Base-by-base conservation (phyloP, 2,113 vertebrate genomes). In the Micronycteris hirsuta region DNA sequence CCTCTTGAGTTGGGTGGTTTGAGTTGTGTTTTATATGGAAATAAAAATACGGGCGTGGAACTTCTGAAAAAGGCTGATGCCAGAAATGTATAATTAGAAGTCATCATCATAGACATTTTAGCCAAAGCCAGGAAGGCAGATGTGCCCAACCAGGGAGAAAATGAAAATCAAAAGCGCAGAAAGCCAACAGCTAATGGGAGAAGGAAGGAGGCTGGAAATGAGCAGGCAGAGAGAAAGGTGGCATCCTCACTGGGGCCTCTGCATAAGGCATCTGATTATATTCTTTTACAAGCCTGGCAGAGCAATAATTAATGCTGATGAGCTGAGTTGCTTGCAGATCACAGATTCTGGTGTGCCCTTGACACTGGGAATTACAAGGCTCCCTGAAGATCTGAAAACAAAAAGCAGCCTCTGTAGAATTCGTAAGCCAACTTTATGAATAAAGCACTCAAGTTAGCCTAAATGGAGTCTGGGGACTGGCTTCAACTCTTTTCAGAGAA, bases 261-360 rank as follows among this genome's bases (percentile, higher is more conserved):
- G 61, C 28, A n/a, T 16, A 28, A 78, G 78, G 33, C 56, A 86
- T 83, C 81, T 94, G 82, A 93, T 95, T 91, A 73, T 7, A 45
- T 96, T 93, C 67, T 63, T 97, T 96, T 86, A 86, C 78, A 89
- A 94, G 91, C 31, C 78, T 93, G 77, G 82, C 43, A 54, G 89
- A 91, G 54, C 82, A 91, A 80, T 96, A 95, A 97, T 96, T 96
- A 91, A 93, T 93, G 93, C 88, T 89, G 94, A 96, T 96, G 88
- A 96, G 56, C 74, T 43, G 61, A 81, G 68, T 76, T 91, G 78
- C 17, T 86, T 89, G 43, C 93, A 84, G 86, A 95, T 96, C 91
- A 96, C 90, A 97, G 88, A 96, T 83, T 96, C 86, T 81, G 73
- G 70, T 94, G 26, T 95, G 91, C 93, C 83, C 91, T 91, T 94